phyloP scores from a whole-genome alignment of 2,113 vertebrate genomes.

The Pluvianellus socialis region DNA sequence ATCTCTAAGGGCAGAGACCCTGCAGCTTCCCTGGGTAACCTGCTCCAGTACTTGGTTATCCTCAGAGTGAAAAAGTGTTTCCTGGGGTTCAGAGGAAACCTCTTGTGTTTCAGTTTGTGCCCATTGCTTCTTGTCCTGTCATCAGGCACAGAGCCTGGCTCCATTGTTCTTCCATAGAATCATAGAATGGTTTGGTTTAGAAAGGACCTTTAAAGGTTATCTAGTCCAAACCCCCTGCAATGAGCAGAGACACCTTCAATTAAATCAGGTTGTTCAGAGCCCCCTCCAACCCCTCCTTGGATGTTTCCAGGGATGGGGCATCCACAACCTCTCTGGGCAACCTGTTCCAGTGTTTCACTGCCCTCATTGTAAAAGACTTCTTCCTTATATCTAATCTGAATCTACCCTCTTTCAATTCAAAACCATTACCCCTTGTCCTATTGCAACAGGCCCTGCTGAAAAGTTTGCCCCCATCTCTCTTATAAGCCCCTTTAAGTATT shows the following conservation, averaged over 20 bases:
- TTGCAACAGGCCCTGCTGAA: accelerated
- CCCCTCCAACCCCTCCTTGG: neutral
- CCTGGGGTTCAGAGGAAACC: neutral
- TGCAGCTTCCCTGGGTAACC: neutral
- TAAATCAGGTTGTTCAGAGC: neutral
- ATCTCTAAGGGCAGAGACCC: neutral
- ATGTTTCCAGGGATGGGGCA: neutral
- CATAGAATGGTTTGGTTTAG: neutral
- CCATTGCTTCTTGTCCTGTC: neutral
- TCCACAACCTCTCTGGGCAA: neutral
- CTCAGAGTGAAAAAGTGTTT: neutral
- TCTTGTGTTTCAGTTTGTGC: neutral
- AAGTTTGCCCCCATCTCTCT: neutral
- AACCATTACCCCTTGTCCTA: neutral
- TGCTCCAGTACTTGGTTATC: neutral
- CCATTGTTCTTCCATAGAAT: neutral
- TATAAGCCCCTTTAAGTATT: neutral
- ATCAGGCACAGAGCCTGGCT: accelerated
- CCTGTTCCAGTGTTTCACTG: neutral
- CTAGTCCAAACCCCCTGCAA: neutral
- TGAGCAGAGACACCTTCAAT: neutral
- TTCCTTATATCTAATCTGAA: neutral
- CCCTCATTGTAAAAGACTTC: neutral
- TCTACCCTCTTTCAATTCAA: neutral
- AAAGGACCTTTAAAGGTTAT: neutral